Evolutionary conservation across 2,113 vertebrate genomes (phyloP).

Genomic region (Piaya cayana): DNA sequence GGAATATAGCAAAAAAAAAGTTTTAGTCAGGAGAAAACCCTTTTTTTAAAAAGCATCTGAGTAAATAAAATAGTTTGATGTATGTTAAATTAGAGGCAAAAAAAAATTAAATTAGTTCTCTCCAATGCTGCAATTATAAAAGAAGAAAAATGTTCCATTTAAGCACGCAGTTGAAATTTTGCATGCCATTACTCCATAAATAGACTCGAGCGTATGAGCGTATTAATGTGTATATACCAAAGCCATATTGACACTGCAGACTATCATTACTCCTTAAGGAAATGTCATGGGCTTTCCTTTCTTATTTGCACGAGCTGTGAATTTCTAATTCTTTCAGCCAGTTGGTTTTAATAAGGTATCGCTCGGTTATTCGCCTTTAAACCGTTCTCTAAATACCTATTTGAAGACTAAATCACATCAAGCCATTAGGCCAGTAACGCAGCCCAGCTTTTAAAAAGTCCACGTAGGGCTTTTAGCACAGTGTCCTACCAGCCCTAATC

Average conservation of each 20-base stretch:
- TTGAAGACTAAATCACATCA: conserved; percentile 41
- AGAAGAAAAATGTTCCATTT: neutral
- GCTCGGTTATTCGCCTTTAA: conserved; percentile 23
- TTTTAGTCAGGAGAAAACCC: conserved; percentile 13
- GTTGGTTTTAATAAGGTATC: conserved; percentile 34
- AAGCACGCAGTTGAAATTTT: conserved; percentile 19
- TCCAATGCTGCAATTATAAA: neutral
- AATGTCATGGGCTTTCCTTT: conserved; percentile 49
- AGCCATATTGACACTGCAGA: conserved; percentile 48
- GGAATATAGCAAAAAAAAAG: conserved; percentile 17
- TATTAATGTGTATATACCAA: neutral
- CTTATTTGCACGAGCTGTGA: conserved; percentile 42
- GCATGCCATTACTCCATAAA: conserved; percentile 15
- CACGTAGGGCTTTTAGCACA: neutral
- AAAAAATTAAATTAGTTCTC: neutral
- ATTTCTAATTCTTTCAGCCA: conserved; percentile 45
- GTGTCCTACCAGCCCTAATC: conserved; percentile 44
- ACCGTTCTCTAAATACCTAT: neutral
- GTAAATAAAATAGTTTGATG: neutral
- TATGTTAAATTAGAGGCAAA: neutral
- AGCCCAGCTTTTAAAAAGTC: conserved; percentile 33
- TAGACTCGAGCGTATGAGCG: neutral
- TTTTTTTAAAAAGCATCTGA: neutral
- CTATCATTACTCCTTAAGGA: conserved; percentile 49
- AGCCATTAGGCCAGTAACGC: conserved; percentile 28